Evolutionary conservation across 1,140 invertebrate species (phyloP).

Genomic region (Drosophila sturtevanti): DNA sequence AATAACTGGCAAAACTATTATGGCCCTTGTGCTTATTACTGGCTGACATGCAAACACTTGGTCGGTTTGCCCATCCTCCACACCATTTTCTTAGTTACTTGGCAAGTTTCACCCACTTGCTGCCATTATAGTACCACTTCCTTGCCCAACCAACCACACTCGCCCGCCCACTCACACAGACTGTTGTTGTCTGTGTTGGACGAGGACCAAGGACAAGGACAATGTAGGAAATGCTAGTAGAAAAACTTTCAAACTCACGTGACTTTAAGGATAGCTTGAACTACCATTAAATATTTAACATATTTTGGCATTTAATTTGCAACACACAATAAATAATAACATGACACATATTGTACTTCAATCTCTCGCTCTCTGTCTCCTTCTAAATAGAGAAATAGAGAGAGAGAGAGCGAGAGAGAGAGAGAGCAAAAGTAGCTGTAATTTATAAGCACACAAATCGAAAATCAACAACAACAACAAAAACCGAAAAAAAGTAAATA

Average conservation of each 20-base stretch:
- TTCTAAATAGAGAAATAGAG: neutral
- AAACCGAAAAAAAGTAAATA: constrained; percentile 74
- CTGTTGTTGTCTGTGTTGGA: constrained; percentile 24
- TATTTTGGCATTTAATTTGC: constrained; percentile 80
- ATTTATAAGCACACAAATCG: constrained; percentile 68
- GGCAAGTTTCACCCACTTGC: neutral
- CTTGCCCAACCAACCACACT: too few species aligned
- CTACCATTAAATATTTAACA: constrained; percentile 72
- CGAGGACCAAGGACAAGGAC: constrained; percentile 72
- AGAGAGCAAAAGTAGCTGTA: constrained; percentile 5
- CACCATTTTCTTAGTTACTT: neutral
- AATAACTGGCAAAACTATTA: constrained; percentile 79
- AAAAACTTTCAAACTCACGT: constrained; percentile 44
- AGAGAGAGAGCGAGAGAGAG: neutral
- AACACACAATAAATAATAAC: constrained; percentile 78
- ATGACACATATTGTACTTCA: constrained; percentile 53
- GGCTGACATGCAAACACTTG: constrained; percentile 79
- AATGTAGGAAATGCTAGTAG: constrained; percentile 44
- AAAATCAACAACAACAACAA: constrained; percentile 30
- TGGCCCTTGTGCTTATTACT: constrained; percentile 80
- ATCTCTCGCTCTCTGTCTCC: too few species aligned
- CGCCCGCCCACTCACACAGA: constrained; percentile 19
- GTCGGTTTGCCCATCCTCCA: neutral
- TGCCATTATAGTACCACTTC: neutral
- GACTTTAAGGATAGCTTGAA: constrained; percentile 48